These are phyloP conservation scores for Fringilla coelebs DNA, from an alignment of 2,797 vertebrate species.

Conservation along the genomic window DNA sequence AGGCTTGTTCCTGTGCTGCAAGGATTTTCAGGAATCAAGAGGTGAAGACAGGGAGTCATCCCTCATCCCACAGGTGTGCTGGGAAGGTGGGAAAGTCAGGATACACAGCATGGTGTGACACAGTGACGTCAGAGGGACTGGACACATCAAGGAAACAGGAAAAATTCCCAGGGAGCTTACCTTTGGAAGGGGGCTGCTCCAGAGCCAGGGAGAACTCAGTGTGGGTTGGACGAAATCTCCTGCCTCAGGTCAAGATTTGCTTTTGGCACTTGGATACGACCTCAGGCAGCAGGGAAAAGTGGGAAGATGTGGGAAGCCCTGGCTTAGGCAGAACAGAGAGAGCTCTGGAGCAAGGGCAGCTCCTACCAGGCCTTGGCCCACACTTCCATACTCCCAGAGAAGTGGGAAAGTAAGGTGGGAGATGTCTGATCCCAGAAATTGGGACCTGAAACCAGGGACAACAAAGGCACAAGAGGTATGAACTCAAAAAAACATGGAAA, in stretches of 20 bases:
- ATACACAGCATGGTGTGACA: fast-evolving
- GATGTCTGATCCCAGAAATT: background rate
- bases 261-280: background rate
- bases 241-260: background rate
- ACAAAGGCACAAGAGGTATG: background rate
- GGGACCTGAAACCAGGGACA: background rate
- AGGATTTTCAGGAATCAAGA: background rate
- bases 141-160: background rate
- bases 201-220: fast-evolving
- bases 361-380: background rate
- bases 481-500: background rate
- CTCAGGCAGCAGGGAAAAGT: background rate
- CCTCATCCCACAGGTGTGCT: background rate
- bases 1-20: background rate
- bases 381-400: fast-evolving
- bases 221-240: background rate
- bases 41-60: background rate
- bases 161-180: background rate
- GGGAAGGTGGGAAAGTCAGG: background rate
- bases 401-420: background rate
- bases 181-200: background rate
- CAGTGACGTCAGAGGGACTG: background rate
- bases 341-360: background rate
- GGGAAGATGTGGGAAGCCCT: background rate
- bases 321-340: background rate